phyloP scores from a whole-genome alignment of 2,797 vertebrate species.

The Hapalemur alaotrensis region DNA sequence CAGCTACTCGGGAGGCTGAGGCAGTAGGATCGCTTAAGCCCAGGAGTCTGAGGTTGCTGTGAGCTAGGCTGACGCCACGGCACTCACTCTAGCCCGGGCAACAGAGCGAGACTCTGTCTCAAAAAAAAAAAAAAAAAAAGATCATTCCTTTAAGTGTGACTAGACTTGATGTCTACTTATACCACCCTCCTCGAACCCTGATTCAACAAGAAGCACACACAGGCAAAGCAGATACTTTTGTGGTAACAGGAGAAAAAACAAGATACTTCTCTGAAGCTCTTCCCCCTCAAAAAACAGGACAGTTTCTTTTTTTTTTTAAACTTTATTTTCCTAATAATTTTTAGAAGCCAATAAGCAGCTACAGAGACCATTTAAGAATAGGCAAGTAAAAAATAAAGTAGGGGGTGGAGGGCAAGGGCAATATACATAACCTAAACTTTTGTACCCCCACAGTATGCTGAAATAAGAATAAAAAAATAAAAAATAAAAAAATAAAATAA shows the following conservation, averaged over 20 bases:
- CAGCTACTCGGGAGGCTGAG: too few relatives aligned
- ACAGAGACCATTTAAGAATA: constrained; percentile 55
- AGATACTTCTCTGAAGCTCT: constrained; percentile 26
- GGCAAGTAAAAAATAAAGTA: background rate
- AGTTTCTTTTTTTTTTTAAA: background rate
- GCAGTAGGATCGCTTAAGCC: too few relatives aligned
- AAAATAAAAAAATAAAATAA: background rate
- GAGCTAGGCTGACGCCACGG: too few relatives aligned
- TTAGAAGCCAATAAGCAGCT: constrained; percentile 50
- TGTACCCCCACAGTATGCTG: too few relatives aligned
- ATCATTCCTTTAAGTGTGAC: background rate
- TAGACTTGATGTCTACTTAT: background rate
- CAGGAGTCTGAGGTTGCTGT: too few relatives aligned
- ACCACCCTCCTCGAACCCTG: background rate
- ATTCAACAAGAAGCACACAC: background rate
- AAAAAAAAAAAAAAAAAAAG: too few relatives aligned
- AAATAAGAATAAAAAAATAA: too few relatives aligned
- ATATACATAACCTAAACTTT: too few relatives aligned
- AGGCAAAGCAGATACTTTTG: background rate
- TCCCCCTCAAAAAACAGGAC: constrained; percentile 47
- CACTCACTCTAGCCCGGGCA: too few relatives aligned
- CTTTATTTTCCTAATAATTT: constrained; percentile 67
- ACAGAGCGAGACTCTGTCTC: too few relatives aligned
- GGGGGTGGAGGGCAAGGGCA: too few relatives aligned
- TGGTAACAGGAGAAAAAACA: background rate